Conservation (phyloP, 2,797 vertebrate species). For the Diplodus puntazzo region DNA sequence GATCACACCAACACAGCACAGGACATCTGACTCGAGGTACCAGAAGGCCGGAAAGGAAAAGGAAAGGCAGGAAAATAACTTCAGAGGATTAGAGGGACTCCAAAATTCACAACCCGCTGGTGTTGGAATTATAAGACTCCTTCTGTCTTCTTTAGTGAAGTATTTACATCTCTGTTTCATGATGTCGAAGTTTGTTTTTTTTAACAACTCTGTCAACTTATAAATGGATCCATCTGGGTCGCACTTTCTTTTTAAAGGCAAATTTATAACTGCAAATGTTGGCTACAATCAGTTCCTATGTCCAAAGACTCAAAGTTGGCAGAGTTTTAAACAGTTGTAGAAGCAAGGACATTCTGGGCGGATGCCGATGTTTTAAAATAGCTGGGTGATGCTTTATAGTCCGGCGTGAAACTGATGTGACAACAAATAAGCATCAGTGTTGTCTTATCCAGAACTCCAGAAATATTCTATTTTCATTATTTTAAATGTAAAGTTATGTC, state of each 20-base stretch:
- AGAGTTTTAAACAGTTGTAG: neutral
- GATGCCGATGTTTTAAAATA: no score
- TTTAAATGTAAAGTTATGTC: neutral
- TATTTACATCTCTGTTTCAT: neutral
- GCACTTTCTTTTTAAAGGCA: neutral
- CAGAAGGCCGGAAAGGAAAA: conserved; percentile 21
- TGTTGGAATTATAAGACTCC: conserved; percentile 7
- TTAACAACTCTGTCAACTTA: no score
- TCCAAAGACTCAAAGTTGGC: neutral
- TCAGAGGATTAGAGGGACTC: neutral
- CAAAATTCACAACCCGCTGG: neutral
- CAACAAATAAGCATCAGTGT: no score
- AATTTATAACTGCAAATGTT: neutral
- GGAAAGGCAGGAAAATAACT: conserved; percentile 35
- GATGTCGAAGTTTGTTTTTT: neutral
- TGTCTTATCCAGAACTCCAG: no score
- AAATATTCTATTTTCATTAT: neutral
- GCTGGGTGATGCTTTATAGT: no score
- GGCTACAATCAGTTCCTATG: neutral
- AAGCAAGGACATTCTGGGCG: neutral
- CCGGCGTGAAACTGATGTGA: no score
- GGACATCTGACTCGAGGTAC: conserved; percentile 39
- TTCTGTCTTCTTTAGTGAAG: neutral
- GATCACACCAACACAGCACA: conserved; percentile 52
- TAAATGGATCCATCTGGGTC: neutral